phyloP scores from a whole-genome alignment of 2,888 invertebrate species.

The Junonia oenone region DNA sequence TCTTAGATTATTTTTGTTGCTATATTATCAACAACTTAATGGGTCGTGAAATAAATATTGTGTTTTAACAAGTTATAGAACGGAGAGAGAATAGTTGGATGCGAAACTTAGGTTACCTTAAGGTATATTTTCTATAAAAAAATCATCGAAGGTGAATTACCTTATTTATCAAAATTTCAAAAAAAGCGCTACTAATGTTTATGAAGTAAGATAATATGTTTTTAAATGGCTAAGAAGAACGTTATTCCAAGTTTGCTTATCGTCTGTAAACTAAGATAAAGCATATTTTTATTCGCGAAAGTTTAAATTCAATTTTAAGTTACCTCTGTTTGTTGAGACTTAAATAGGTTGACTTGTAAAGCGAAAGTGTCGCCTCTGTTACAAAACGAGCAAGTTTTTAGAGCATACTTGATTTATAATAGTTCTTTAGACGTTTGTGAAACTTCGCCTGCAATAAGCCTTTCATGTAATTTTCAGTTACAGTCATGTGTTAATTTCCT shows the following conservation, averaged over 20 bases:
- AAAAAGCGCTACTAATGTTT: no score
- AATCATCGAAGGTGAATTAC: no score
- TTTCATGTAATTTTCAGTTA: neutral
- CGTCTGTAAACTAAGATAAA: neutral
- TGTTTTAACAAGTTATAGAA: slow-evolving; percentile 7
- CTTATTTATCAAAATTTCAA: no score
- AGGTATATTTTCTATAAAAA: no score
- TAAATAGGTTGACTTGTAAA: neutral
- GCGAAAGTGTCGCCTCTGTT: neutral
- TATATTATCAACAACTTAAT: slow-evolving; percentile 38
- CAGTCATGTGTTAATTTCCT: neutral
- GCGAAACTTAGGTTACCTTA: no score
- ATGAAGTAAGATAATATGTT: no score
- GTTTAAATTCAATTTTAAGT: neutral
- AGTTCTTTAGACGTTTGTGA: slow-evolving; percentile 6
- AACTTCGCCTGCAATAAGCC: neutral
- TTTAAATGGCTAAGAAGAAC: no score
- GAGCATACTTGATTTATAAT: slow-evolving; percentile 8
- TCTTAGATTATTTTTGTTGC: slow-evolving; percentile 42
- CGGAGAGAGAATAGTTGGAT: neutral
- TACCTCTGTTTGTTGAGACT: neutral
- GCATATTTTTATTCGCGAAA: neutral
- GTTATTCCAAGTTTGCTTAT: neutral
- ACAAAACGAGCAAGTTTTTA: slow-evolving; percentile 1
- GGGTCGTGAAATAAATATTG: slow-evolving; percentile 8